Base-by-base conservation (phyloP, 2,797 vertebrate genomes). In the Limosa lapponica region DNA sequence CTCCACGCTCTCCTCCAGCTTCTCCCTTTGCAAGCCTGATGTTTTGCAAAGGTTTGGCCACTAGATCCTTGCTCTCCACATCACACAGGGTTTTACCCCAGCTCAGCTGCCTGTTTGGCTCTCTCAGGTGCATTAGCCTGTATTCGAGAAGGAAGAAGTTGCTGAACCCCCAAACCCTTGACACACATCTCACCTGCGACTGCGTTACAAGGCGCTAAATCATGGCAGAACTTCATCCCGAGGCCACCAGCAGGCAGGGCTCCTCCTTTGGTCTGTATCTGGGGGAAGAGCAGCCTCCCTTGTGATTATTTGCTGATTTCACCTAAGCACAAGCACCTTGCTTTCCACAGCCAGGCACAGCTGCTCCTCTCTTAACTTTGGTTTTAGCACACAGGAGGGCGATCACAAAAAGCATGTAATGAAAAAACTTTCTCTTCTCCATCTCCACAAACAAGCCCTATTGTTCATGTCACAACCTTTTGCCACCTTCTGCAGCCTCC, bases 71-170 rank as follows among this genome's bases (percentile, higher is more conserved):
- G 19, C 67, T 44, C 12, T 36, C 43, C 48, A 1, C 0, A 0
- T 12, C 28, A 5, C 17, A 3, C 19, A 0, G 0, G 1, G 8
- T 4, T 43, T 46, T 11, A 18, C 4, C 41, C 34, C 69, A 66
- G 64, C 61, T 49, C 81, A 32, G 75, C 34, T 37, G 32, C 54
- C 49, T 32, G 2, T 30, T 7, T 13, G 65, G 28, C 44, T 48
- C 30, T 54, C 59, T 36, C 1, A 3, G 36, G 59, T 39, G n/a
- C n/a, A 2, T 49, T 20, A 13, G 5, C 4, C 55, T 1, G 0
- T 4, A 0, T 32, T 54, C 3, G 2, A 4, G 5, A 25, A 46
- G 75, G 44, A 25, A 30, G 70, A 51, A 18, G 23, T 1, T 22
- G 57, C 51, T 65, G 69, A 65, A 41, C 41, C 23, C 54, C 57